Evolutionary conservation across 1,140 invertebrate genomes (phyloP), one percentile per base, ranked within the genome.

Genomic region (Aphaenogaster rudis): DNA sequence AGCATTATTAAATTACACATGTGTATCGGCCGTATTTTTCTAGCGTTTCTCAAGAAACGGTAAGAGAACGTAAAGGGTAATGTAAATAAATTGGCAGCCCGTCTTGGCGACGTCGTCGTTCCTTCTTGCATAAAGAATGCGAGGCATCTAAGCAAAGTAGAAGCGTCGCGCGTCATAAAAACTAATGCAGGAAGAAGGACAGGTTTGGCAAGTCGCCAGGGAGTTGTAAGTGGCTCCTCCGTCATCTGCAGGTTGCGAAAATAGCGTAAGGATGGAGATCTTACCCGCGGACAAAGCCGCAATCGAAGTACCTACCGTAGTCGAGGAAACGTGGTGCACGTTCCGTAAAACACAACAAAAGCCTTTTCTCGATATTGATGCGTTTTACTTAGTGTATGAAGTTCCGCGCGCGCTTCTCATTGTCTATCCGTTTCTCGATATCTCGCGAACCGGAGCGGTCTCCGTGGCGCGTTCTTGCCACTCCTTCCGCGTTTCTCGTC

Each of bases 201-300:
- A 80, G 84, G 63, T 59, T 84, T 88, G 90, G 89, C 82, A 74
- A 72, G 88, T 93, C 93, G 92, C 91, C 80, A 72, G 76, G 87
- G 93, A 92, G 92, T 92, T 94, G 92, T 82, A 59, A 48, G 28
- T 59, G 69, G 54, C 42, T 17, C 0, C 52, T 74, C 52, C 42
- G 54, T 82, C 80, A 86, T 92, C 84, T 71, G 78, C 80, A 82
- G 80, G 67, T 72, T 74, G 42, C 67, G 67, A 82, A 61, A 82
- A 88, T 89, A 88, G 45, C 45, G n/a, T 69, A 82, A 72, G 52
- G 42, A 48, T 74, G 59, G 67, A 36, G 42, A 74, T 42, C 67
- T 21, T 33, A 15, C 33, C 11, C 42, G 3, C 36, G 28, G 36
- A 48, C 17, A 45, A 71, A 59, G 21, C 21, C 2, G 42, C 54